These are phyloP conservation scores for Chymomyza caudatula DNA, from an alignment of 2,888 invertebrate species.

Conservation along the genomic window DNA sequence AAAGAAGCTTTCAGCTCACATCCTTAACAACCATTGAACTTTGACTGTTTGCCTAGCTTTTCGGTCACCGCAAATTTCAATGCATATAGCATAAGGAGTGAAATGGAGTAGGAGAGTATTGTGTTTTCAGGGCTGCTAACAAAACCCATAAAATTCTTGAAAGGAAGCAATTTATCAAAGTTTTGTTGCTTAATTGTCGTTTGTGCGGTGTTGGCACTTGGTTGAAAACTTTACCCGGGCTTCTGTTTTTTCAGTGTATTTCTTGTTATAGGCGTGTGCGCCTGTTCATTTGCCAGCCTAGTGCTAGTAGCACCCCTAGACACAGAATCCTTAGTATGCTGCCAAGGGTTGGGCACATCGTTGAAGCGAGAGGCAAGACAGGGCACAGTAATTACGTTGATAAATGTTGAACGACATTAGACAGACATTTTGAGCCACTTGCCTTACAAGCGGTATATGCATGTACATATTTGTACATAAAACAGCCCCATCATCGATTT, in stretches of 20 bases:
- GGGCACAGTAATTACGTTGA: conserved; percentile 35
- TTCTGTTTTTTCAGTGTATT: conserved; percentile 8
- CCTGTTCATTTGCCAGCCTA: conserved; percentile 40
- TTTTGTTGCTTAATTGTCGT: conserved; percentile 73
- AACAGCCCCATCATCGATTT: conserved; percentile 53
- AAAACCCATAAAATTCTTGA: conserved; percentile 59
- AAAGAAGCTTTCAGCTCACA: conserved; percentile 52
- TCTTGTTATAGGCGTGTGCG: conserved; percentile 30
- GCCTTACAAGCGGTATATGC: neutral
- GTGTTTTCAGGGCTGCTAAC: conserved; percentile 4
- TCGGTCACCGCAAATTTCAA: neutral
- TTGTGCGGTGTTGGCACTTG: conserved; percentile 54
- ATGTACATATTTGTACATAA: neutral
- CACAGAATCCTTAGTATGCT: neutral
- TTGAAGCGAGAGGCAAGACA: too few relatives aligned
- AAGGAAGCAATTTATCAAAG: conserved; percentile 75
- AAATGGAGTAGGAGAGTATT: neutral
- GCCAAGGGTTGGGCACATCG: conserved; percentile 2
- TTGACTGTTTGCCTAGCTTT: neutral
- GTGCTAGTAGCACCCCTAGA: neutral
- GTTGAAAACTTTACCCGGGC: conserved; percentile 45
- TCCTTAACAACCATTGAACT: conserved; percentile 2
- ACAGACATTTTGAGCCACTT: conserved; percentile 22
- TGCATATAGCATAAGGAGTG: neutral
- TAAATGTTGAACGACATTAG: conserved; percentile 28